Conservation (phyloP, 2,113 vertebrate species). For the Prochilodus magdalenae region DNA sequence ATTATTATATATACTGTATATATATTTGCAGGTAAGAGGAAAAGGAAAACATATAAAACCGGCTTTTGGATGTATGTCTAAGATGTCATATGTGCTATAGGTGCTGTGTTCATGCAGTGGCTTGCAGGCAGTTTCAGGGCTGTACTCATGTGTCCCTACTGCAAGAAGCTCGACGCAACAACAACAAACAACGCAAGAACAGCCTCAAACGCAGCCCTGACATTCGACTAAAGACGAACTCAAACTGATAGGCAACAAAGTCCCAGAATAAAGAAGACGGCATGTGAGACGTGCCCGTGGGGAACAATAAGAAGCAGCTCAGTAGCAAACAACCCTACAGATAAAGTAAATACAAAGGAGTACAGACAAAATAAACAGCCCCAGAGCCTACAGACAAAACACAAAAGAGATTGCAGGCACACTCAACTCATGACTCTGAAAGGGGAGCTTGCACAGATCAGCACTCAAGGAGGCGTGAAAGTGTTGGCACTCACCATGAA, state of each 20-base stretch:
- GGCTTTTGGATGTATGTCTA: background rate
- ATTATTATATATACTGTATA: no score
- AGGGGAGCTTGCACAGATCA: background rate
- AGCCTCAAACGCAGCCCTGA: slow-evolving; percentile 6
- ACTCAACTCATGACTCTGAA: background rate
- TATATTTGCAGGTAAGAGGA: no score
- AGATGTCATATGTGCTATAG: background rate
- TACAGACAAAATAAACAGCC: background rate
- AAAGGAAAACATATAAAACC: no score
- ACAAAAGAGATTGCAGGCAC: background rate
- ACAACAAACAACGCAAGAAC: background rate
- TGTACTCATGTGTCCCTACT: background rate
- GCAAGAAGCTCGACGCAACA: slow-evolving; percentile 6
- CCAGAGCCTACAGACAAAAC: background rate
- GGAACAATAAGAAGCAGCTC: background rate
- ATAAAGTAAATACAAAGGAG: background rate
- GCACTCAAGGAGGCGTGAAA: slow-evolving; percentile 12
- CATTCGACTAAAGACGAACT: background rate
- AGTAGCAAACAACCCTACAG: background rate
- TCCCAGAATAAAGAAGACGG: background rate
- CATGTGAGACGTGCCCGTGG: background rate
- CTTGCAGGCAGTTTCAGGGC: background rate
- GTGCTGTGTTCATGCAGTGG: background rate
- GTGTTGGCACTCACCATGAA: slow-evolving; percentile 78
- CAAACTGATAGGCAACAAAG: background rate